These are phyloP conservation scores for Torymus aiolomorphi DNA, from an alignment of 2,888 invertebrate genomes.

Conservation along the genomic window DNA sequence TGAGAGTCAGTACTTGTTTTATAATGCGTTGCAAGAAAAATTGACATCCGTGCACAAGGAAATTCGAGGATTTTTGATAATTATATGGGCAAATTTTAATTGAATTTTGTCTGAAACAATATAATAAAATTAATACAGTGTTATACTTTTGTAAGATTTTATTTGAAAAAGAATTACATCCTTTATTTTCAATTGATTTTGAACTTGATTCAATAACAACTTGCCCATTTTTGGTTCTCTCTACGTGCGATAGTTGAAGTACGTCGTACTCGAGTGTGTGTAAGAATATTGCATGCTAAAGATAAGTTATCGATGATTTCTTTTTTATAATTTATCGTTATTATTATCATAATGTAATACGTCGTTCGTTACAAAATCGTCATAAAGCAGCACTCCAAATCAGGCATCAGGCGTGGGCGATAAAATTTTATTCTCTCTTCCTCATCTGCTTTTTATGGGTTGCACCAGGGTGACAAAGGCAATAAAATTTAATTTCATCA, in stretches of 20 bases:
- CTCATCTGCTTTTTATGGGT: conserved; percentile 2
- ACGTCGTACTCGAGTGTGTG: conserved; percentile 36
- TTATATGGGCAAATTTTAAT: conserved; percentile 38
- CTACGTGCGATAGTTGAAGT: conserved; percentile 42
- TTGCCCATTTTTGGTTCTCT: conserved; percentile 42
- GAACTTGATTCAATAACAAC: conserved; percentile 44
- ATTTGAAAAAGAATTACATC: conserved; percentile 41
- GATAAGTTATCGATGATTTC: conserved; percentile 41
- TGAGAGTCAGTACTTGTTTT: conserved; percentile 9
- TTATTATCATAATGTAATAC: conserved; percentile 36
- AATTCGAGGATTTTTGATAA: conserved; percentile 14
- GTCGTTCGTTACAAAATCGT: conserved; percentile 40
- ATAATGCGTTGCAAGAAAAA: conserved; percentile 58
- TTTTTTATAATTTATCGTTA: conserved; percentile 32
- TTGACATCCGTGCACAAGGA: conserved; percentile 58
- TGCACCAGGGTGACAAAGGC: too few species aligned
- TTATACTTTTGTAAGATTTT: conserved; percentile 31
- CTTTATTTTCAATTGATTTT: conserved; percentile 16
- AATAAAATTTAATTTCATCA: too few species aligned
- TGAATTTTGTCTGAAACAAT: conserved; percentile 5
- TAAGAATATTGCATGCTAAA: conserved; percentile 41
- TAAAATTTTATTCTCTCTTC: conserved; percentile 17
- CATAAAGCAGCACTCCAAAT: conserved; percentile 37
- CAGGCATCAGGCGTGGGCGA: conserved; percentile 41
- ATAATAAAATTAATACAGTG: conserved; percentile 17